Evolutionary conservation across 2,113 vertebrate species (phyloP).

Genomic region (Megaceryle maxima): DNA sequence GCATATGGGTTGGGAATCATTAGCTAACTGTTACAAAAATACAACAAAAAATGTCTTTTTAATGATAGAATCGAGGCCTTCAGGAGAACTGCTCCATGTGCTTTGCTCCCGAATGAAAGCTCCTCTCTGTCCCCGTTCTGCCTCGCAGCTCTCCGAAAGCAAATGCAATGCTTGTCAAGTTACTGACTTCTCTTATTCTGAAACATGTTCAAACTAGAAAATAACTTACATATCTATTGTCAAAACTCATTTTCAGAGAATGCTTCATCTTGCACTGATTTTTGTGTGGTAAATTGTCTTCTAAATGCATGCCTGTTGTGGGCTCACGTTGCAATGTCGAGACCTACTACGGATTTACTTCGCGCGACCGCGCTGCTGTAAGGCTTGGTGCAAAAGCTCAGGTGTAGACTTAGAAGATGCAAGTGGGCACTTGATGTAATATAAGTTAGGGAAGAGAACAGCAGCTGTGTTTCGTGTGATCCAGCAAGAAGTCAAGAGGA

Average conservation of each 20-base stretch:
- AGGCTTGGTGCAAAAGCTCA: no score
- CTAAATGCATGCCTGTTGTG: neutral
- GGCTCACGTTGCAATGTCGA: neutral
- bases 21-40: conserved; percentile 44
- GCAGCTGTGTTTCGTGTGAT: neutral
- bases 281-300: neutral
- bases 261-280: neutral
- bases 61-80: neutral
- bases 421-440: accelerated
- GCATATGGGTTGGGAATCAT: conserved; percentile 59
- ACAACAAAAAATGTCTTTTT: neutral
- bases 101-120: neutral
- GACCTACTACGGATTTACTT: accelerated
- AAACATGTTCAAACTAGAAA: neutral
- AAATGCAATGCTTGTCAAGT: neutral
- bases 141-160: neutral
- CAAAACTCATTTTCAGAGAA: neutral
- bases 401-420: neutral
- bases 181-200: neutral
- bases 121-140: neutral
- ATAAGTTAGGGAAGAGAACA: neutral
- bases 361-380: accelerated
- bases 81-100: neutral
- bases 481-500: neutral
- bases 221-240: neutral